Evolutionary conservation across 1,140 invertebrate species (phyloP).

Genomic region (Alviniconcha marisindica): DNA sequence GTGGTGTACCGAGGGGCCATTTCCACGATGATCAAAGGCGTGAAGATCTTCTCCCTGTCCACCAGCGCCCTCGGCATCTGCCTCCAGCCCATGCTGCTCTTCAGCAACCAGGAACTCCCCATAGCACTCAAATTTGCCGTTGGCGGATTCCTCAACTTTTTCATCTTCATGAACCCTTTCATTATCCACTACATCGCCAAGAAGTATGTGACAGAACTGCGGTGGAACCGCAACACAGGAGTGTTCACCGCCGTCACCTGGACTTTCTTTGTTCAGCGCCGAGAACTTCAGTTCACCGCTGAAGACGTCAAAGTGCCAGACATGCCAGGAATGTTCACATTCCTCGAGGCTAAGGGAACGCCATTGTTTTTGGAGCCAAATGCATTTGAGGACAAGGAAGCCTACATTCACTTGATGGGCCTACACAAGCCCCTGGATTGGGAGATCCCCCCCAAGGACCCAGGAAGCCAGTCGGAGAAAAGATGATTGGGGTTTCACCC

Average conservation of each 20-base stretch:
- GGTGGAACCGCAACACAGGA: conserved; percentile 80
- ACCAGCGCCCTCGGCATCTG: conserved; percentile 84
- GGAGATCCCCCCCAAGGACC: conserved; percentile 41
- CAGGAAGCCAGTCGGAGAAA: neutral
- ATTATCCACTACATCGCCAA: conserved; percentile 89
- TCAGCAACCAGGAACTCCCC: conserved; percentile 64
- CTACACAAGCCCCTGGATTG: conserved; percentile 91
- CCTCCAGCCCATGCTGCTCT: conserved; percentile 85
- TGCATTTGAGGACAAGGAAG: conserved; percentile 82
- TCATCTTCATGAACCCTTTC: conserved; percentile 89
- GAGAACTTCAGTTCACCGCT: conserved; percentile 56
- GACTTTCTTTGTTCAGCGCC: conserved; percentile 59
- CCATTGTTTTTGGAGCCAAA: conserved; percentile 87
- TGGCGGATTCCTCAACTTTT: conserved; percentile 84
- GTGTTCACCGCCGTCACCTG: conserved; percentile 61
- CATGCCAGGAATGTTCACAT: conserved; percentile 88
- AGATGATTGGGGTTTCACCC: conserved; percentile 39
- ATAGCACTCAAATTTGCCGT: conserved; percentile 79
- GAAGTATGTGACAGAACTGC: conserved; percentile 88
- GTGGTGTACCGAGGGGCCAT: conserved; percentile 83
- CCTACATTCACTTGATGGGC: conserved; percentile 91
- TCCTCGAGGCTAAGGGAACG: conserved; percentile 81
- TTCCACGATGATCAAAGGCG: conserved; percentile 81
- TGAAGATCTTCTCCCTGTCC: conserved; percentile 89
- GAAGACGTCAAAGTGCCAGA: conserved; percentile 88